Percentiles rank a stretch among this genome's conserved stretches.
Conservation (phyloP, 2,797 vertebrate genomes). For the Lophius americanus region DNA sequence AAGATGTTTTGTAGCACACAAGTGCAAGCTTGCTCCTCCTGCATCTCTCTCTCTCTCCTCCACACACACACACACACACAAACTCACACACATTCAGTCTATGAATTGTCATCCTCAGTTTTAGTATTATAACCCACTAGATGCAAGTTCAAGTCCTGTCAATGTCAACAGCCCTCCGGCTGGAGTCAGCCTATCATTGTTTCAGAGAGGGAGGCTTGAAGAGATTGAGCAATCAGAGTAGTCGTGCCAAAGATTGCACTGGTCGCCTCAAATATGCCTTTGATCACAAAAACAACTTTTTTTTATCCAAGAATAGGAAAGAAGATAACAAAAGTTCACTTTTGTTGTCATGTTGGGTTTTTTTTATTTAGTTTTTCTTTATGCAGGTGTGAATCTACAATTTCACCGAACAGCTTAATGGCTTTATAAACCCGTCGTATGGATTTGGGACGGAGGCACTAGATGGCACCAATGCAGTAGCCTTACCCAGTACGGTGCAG, state of each 20-base stretch:
- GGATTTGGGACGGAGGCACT: slow-evolving; percentile 57
- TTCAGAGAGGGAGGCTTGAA: slow-evolving; percentile 25
- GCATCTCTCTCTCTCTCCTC: not conserved
- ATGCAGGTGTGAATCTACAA: not conserved
- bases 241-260: slow-evolving; percentile 5
- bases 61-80: not conserved
- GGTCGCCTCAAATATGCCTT: slow-evolving; percentile 42
- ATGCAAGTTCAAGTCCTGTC: slow-evolving; percentile 56
- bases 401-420: not conserved
- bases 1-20: slow-evolving; percentile 59
- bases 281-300: slow-evolving; percentile 32
- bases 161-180: slow-evolving; percentile 58
- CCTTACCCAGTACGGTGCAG: slow-evolving; percentile 4
- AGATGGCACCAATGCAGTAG: slow-evolving; percentile 74
- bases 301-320: not conserved
- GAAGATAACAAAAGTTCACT: not conserved
- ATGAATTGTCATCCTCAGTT: slow-evolving; percentile 35
- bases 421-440: not conserved
- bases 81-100: not conserved
- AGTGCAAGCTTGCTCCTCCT: not conserved
- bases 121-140: slow-evolving; percentile 30
- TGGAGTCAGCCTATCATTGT: slow-evolving; percentile 43
- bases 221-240: slow-evolving; percentile 60
- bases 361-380: not conserved
- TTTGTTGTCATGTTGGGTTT: not conserved